phyloP scores from a whole-genome alignment of 2,888 invertebrate genomes.

The Brenthis hecate region DNA sequence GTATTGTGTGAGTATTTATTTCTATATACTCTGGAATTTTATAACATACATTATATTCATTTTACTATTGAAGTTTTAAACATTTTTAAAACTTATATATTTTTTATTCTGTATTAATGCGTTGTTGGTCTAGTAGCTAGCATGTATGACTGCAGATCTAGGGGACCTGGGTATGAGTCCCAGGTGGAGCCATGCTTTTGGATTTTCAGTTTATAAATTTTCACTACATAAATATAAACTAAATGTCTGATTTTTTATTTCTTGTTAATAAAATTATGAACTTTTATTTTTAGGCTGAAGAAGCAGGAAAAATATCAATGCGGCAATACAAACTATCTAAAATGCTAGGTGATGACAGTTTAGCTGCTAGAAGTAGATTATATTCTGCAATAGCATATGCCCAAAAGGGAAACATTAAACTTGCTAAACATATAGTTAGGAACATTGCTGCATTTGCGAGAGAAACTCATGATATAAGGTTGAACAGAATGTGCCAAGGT shows the following conservation, averaged over 20 bases:
- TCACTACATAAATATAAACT: too few species aligned
- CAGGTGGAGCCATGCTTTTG: too few species aligned
- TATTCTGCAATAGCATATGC: slow-evolving; percentile 94
- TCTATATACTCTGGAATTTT: neutral
- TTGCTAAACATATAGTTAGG: slow-evolving; percentile 84
- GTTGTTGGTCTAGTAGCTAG: too few species aligned
- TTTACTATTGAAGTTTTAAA: neutral
- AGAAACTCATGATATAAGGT: slow-evolving; percentile 81
- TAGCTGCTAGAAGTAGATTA: slow-evolving; percentile 91
- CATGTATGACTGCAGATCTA: too few species aligned
- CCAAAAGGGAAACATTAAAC: slow-evolving; percentile 87
- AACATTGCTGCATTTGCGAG: slow-evolving; percentile 63
- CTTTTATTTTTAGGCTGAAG: slow-evolving; percentile 85
- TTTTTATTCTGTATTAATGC: too few species aligned
- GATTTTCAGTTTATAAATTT: too few species aligned
- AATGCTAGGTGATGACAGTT: slow-evolving; percentile 90
- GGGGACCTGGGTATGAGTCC: too few species aligned
- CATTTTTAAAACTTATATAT: neutral
- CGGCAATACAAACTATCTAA: slow-evolving; percentile 91
- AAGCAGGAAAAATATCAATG: slow-evolving; percentile 93
- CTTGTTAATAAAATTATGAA: neutral
- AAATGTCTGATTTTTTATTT: too few species aligned
- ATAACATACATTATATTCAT: neutral
- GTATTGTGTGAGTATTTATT: slow-evolving; percentile 84
- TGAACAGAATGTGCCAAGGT: slow-evolving; percentile 92